These are phyloP conservation scores for Bellardia pandia DNA, from an alignment of 2,888 invertebrate species.

Conservation along the genomic window DNA sequence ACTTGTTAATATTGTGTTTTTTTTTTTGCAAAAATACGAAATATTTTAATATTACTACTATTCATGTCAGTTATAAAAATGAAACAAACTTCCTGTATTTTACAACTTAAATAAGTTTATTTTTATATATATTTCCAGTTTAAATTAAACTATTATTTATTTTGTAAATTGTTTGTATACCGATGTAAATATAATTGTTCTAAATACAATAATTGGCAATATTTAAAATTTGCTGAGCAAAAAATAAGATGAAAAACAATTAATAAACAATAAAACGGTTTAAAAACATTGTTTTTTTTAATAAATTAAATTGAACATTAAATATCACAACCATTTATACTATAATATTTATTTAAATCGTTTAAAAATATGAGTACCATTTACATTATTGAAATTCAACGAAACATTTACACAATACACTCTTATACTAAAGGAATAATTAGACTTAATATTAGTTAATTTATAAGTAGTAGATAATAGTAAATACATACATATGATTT, in stretches of 20 bases:
- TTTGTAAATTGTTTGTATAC: constrained; percentile 63
- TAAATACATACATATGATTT: background rate
- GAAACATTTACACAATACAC: constrained; percentile 55
- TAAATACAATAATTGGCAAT: constrained; percentile 52
- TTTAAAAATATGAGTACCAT: constrained; percentile 44
- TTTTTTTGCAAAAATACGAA: too few species aligned
- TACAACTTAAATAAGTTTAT: background rate
- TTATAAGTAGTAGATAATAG: too few species aligned
- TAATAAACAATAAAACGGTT: background rate
- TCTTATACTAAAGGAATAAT: background rate
- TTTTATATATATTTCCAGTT: background rate
- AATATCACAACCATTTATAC: constrained; percentile 71
- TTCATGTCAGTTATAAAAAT: background rate
- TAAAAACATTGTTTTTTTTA: background rate
- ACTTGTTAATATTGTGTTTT: too few species aligned
- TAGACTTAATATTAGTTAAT: too few species aligned
- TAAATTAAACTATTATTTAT: constrained; percentile 12
- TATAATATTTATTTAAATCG: constrained; percentile 37
- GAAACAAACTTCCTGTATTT: background rate
- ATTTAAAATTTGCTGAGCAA: background rate
- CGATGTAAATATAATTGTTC: constrained; percentile 51
- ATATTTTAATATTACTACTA: too few species aligned
- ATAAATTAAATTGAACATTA: constrained; percentile 62
- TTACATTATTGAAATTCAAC: constrained; percentile 45
- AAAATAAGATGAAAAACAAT: constrained; percentile 1